These are phyloP conservation scores for Loriculus beryllinus DNA, from an alignment of 2,797 vertebrate species.

Conservation along the genomic window DNA sequence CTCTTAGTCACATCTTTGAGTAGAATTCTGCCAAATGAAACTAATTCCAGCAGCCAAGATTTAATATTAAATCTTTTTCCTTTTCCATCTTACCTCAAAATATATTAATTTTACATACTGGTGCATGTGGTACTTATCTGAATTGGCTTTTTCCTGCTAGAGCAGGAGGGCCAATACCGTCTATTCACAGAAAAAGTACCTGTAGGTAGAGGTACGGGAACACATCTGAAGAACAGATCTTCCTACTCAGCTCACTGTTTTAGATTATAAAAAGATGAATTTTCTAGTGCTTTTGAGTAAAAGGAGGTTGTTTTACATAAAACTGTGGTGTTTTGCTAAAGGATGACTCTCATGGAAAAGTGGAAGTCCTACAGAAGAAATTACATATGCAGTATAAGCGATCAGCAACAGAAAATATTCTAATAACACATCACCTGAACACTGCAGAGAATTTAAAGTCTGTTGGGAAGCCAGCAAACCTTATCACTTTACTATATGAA, in stretches of 20 bases:
- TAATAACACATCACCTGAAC: constrained; percentile 80
- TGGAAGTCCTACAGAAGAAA: constrained; percentile 83
- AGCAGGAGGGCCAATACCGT: background rate
- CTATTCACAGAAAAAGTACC: background rate
- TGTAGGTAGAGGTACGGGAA: background rate
- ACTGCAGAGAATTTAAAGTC: constrained; percentile 79
- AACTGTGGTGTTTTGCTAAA: constrained; percentile 36
- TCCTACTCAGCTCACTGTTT: background rate
- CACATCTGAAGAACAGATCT: background rate
- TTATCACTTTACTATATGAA: constrained; percentile 86
- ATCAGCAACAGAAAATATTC: constrained; percentile 87
- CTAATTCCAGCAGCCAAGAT: background rate
- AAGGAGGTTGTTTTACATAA: background rate
- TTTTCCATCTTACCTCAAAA: background rate
- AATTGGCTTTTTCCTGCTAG: background rate
- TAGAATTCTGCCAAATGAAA: background rate
- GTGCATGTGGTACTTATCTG: background rate
- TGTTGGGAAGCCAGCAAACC: constrained; percentile 82
- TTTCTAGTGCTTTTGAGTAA: background rate
- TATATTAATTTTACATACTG: background rate
- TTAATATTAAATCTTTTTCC: background rate
- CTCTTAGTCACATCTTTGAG: background rate
- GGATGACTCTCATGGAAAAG: constrained; percentile 74
- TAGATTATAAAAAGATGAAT: background rate
- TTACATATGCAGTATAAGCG: constrained; percentile 84